These are phyloP conservation scores for Lagocephalus sceleratus DNA, from an alignment of 2,797 vertebrate genomes.

Conservation along the genomic window DNA sequence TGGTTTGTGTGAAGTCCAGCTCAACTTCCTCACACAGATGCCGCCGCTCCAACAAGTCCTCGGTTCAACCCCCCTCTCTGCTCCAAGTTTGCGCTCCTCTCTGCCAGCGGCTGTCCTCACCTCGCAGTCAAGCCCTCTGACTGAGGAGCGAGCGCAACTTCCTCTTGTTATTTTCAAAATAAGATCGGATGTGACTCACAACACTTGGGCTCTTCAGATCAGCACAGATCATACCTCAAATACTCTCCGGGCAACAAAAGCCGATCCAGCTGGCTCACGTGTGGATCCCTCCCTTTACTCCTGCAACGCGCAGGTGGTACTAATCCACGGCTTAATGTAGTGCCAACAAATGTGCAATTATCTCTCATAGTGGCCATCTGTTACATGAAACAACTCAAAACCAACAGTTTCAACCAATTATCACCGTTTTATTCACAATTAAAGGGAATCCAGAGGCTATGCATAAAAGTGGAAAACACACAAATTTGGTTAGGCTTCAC, in stretches of 20 bases:
- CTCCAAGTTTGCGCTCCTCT: conserved; percentile 44
- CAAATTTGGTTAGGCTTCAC: not conserved
- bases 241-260: not conserved
- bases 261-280: not conserved
- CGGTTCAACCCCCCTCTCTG: conserved; percentile 73
- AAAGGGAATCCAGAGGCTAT: not conserved
- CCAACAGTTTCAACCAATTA: no score
- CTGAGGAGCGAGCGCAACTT: not conserved
- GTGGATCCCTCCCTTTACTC: not conserved
- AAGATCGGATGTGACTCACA: conserved; percentile 30
- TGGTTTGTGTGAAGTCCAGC: conserved; percentile 33
- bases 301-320: no score
- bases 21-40: conserved; percentile 49
- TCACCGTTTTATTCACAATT: no score
- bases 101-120: conserved; percentile 57
- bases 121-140: conserved; percentile 27
- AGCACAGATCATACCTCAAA: not conserved
- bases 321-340: no score
- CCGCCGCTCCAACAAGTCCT: conserved; percentile 85
- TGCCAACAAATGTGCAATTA: no score
- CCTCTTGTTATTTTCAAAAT: conserved; percentile 50
- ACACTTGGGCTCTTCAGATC: not conserved
- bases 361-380: no score
- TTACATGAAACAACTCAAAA: no score
- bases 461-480: not conserved